Evolutionary conservation across 2,113 vertebrate species (phyloP).

Genomic region (Actenoides lindsayi): DNA sequence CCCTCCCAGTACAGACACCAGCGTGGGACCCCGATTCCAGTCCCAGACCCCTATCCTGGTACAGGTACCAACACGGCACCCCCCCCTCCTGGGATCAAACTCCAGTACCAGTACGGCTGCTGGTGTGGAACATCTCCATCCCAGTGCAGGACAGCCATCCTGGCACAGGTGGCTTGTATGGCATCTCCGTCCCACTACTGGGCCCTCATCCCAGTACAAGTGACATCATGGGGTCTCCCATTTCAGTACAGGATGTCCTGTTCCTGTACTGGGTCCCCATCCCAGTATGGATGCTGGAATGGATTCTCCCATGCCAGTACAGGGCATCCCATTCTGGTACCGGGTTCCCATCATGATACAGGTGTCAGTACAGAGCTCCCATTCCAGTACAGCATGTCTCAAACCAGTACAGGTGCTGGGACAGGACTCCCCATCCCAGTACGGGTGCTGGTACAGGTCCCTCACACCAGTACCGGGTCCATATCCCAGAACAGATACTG

Average conservation of each 20-base stretch:
- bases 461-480: no score
- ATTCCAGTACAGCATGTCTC: neutral
- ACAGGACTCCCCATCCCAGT: neutral
- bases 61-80: neutral
- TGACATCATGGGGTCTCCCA: neutral
- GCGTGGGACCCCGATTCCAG: neutral
- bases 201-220: neutral
- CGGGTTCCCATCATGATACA: no score
- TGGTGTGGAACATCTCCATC: neutral
- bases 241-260: neutral
- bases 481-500: neutral
- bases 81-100: neutral
- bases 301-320: neutral
- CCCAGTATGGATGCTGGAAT: neutral
- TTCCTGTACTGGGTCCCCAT: neutral
- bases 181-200: neutral
- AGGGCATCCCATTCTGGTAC: neutral
- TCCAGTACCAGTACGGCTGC: neutral
- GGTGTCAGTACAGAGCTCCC: neutral
- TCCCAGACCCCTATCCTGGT: rapidly evolving
- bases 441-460: neutral
- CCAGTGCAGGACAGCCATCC: neutral
- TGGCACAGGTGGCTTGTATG: rapidly evolving
- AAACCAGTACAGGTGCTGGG: neutral
- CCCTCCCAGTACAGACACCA: neutral